phyloP scores from a whole-genome alignment of 1,140 invertebrate species.

The Microplitis mediator region DNA sequence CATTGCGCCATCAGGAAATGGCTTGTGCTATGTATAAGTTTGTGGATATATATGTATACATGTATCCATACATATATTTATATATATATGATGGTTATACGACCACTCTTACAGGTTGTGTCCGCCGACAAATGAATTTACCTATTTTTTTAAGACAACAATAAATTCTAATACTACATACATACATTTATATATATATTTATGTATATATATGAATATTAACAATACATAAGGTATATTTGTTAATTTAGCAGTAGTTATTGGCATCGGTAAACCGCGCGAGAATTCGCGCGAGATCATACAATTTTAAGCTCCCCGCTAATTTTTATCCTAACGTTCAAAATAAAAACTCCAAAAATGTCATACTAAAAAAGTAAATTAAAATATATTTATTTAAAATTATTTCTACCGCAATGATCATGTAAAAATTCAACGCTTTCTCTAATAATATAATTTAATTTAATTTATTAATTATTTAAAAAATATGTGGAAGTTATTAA shows the following conservation, averaged over 20 bases:
- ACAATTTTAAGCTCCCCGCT: slow-evolving; percentile 11
- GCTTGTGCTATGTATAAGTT: slow-evolving; percentile 38
- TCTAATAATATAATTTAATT: too few species aligned
- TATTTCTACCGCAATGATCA: too few species aligned
- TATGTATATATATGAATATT: not conserved
- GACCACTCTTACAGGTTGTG: slow-evolving; percentile 13
- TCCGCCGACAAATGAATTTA: slow-evolving; percentile 25
- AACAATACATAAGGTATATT: not conserved
- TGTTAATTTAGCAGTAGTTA: not conserved
- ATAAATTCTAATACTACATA: slow-evolving; percentile 10
- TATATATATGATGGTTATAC: not conserved
- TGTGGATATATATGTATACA: slow-evolving; percentile 11
- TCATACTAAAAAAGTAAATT: too few species aligned
- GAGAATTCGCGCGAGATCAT: slow-evolving; percentile 12
- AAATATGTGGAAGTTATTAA: too few species aligned
- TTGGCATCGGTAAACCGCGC: not conserved
- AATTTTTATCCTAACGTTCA: not conserved
- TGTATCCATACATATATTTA: slow-evolving; percentile 32
- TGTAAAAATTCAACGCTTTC: too few species aligned
- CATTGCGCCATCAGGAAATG: slow-evolving; percentile 56
- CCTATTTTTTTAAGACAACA: slow-evolving; percentile 33
- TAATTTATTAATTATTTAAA: too few species aligned
- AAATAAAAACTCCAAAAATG: not conserved
- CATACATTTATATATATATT: not conserved
- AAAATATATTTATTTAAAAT: too few species aligned